phyloP scores from a whole-genome alignment of 2,113 vertebrate species.

The Axis porcinus region DNA sequence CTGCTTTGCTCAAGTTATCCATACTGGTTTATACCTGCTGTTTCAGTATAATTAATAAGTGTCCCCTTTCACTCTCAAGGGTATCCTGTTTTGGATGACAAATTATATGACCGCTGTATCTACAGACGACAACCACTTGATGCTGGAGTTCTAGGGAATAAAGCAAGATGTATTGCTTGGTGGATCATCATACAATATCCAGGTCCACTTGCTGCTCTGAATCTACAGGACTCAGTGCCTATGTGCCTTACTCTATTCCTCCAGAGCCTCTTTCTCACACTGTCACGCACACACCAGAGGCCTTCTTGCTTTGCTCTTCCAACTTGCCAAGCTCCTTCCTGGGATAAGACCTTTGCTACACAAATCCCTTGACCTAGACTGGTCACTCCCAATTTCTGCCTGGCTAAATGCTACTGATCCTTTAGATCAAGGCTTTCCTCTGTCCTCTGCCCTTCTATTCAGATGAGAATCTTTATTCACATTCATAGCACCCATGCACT shows the following conservation, averaged over 20 bases:
- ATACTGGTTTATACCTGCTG: background rate
- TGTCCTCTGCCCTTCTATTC: background rate
- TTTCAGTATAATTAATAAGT: background rate
- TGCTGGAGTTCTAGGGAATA: background rate
- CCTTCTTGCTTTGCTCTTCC: slow-evolving; percentile 16
- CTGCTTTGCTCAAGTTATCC: background rate
- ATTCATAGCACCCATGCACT: background rate
- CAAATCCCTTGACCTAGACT: background rate
- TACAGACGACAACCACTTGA: background rate
- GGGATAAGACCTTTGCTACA: slow-evolving; percentile 15
- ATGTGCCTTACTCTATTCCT: background rate
- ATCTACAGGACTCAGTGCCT: background rate
- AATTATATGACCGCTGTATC: background rate
- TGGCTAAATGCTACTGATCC: background rate
- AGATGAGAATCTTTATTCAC: background rate
- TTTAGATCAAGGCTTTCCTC: slow-evolving; percentile 24
- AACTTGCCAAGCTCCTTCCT: background rate
- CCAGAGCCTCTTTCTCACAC: background rate
- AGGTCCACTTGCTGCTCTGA: background rate
- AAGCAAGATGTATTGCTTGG: background rate
- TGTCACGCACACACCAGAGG: background rate
- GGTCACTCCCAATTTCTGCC: background rate
- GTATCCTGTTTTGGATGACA: slow-evolving; percentile 7
- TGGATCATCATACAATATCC: background rate
- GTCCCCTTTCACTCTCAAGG: background rate